Conservation (phyloP, 2,113 vertebrate genomes). For the Nymphicus hollandicus region DNA sequence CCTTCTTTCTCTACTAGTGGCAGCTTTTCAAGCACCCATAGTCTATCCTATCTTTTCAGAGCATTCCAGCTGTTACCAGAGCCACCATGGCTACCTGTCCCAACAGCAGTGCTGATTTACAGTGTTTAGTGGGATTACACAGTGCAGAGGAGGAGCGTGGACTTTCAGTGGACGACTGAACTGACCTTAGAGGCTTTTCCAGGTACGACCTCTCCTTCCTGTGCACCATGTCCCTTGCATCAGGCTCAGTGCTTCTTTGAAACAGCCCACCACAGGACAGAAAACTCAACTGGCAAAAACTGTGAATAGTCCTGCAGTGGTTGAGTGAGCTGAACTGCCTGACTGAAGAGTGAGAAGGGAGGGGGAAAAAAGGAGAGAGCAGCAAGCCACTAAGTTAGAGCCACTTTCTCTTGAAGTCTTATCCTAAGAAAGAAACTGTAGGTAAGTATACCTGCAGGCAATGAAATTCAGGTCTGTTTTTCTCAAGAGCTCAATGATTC, state of each 20-base stretch:
- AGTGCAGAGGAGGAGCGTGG: not conserved
- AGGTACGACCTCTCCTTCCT: not conserved
- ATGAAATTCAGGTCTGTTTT: conserved; percentile 51
- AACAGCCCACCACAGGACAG: not conserved
- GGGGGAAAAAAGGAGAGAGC: conserved; percentile 18
- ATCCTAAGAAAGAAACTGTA: conserved; percentile 54
- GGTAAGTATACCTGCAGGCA: conserved; percentile 64
- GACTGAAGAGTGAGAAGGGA: conserved; percentile 36
- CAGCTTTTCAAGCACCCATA: not conserved
- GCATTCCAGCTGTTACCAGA: not conserved
- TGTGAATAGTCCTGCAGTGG: not conserved
- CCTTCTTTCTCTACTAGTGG: not conserved
- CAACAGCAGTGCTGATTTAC: not conserved
- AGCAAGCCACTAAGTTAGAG: conserved; percentile 37
- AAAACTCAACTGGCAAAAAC: not conserved
- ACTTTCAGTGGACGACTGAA: not conserved
- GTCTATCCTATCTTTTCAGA: not conserved
- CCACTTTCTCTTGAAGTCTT: conserved; percentile 64
- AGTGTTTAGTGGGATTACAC: not conserved
- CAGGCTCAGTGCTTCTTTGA: not conserved
- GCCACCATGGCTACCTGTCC: not conserved
- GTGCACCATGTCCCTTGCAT: not conserved
- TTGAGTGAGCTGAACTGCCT: conserved; percentile 11
- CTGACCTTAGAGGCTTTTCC: not conserved
- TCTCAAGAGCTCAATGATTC: conserved; percentile 48